Conservation (phyloP, 2,113 vertebrate species). For the Osmerus eperlanus region DNA sequence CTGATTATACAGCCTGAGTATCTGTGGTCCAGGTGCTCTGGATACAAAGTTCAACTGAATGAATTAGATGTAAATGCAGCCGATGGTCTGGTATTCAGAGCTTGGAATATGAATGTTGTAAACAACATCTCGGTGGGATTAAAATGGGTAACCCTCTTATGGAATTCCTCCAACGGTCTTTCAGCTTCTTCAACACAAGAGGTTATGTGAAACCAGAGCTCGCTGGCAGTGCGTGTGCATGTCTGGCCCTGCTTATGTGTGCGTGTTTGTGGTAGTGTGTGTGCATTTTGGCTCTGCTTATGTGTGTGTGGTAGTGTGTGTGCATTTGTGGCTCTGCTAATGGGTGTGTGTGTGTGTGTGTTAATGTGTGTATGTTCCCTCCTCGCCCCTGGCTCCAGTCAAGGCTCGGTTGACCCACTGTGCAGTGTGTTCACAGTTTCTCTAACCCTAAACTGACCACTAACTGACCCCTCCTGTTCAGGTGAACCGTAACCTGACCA, state of each 20-base stretch:
- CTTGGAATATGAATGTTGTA: not conserved
- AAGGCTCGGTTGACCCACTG: constrained; percentile 18
- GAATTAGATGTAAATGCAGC: no score
- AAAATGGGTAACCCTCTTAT: constrained; percentile 46
- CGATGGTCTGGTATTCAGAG: no score
- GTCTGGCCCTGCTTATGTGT: not conserved
- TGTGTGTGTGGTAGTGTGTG: not conserved
- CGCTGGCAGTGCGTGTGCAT: no score
- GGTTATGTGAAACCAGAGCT: constrained; percentile 10
- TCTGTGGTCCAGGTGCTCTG: no score
- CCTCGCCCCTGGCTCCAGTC: constrained; percentile 5
- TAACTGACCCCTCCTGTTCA: no score
- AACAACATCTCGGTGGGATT: constrained; percentile 31
- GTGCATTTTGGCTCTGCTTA: not conserved
- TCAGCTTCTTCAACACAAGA: constrained; percentile 16
- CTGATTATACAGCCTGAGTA: no score
- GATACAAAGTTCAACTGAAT: no score
- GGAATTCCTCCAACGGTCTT: constrained; percentile 1
- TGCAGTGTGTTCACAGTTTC: constrained; percentile 20
- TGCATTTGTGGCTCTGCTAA: not conserved
- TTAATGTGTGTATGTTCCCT: not conserved
- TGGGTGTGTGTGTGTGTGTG: not conserved
- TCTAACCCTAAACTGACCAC: constrained; percentile 55
- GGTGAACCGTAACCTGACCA: not conserved
- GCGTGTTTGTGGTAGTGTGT: not conserved